A percentile compares a stretch with the other conserved stretches of the same genome.
phyloP scores from a whole-genome alignment of 2,113 vertebrate genomes.

The Oncorhynchus mykiss region DNA sequence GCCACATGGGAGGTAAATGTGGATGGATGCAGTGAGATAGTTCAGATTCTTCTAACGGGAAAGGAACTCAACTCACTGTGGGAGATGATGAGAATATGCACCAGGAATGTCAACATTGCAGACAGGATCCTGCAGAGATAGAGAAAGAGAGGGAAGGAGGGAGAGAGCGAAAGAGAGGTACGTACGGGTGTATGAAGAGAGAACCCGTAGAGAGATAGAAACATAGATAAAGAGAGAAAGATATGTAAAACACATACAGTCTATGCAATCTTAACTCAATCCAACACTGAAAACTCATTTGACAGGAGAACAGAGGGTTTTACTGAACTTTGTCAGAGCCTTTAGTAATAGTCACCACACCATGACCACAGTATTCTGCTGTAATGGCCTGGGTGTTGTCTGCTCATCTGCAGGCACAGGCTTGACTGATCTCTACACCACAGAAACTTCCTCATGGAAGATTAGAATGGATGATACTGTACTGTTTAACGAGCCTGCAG shows the following conservation, averaged over 20 bases:
- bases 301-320: too few species aligned
- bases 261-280: neutral
- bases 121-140: conserved; percentile 52
- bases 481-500: neutral
- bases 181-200: neutral
- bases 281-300: neutral
- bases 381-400: too few species aligned
- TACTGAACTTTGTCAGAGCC: too few species aligned
- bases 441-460: neutral
- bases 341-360: too few species aligned
- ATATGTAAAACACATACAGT: neutral
- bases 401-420: neutral
- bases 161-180: neutral
- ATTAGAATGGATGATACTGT: neutral
- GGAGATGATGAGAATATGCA: conserved; percentile 47
- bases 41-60: too few species aligned
- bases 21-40: neutral
- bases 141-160: conserved; percentile 6
- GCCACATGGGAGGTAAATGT: neutral
- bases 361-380: too few species aligned
- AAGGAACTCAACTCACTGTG: conserved; percentile 63
- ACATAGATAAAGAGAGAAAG: neutral
- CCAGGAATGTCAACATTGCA: conserved; percentile 46
- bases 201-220: neutral
- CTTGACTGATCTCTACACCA: neutral